phyloP scores from a whole-genome alignment of 2,888 invertebrate species.

The Julus scanicus region DNA sequence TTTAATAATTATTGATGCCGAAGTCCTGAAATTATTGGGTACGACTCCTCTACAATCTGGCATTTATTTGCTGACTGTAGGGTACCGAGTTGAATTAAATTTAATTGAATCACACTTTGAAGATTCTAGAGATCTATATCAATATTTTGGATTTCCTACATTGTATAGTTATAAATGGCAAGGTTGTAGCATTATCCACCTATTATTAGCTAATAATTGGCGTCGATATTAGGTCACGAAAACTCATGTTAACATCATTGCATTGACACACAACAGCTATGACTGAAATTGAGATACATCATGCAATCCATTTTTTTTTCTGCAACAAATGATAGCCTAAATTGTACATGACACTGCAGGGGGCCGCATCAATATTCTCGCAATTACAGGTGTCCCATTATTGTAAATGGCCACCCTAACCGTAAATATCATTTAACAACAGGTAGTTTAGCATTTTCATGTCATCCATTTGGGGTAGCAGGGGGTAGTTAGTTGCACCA shows the following conservation, averaged over 20 bases:
- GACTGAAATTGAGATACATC: conserved; percentile 26
- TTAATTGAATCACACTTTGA: too few species aligned
- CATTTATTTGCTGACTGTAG: too few species aligned
- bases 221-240: conserved; percentile 7
- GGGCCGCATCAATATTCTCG: background rate
- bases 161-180: conserved; percentile 34
- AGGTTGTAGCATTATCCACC: background rate
- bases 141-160: background rate
- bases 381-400: conserved; percentile 17
- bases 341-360: background rate
- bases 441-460: background rate
- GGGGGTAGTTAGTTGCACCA: background rate
- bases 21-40: too few species aligned
- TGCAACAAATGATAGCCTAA: background rate
- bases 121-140: too few species aligned
- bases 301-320: background rate
- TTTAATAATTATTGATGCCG: too few species aligned
- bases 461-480: background rate
- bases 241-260: background rate
- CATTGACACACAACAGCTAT: conserved; percentile 16
- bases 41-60: too few species aligned
- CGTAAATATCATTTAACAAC: background rate
- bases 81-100: too few species aligned
- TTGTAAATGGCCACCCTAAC: background rate
- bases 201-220: conserved; percentile 30